Percentiles rank a stretch among this genome's conserved stretches.
These are phyloP conservation scores for Craterocephalus amniculus DNA, from an alignment of 2,797 vertebrate genomes.

Conservation along the genomic window DNA sequence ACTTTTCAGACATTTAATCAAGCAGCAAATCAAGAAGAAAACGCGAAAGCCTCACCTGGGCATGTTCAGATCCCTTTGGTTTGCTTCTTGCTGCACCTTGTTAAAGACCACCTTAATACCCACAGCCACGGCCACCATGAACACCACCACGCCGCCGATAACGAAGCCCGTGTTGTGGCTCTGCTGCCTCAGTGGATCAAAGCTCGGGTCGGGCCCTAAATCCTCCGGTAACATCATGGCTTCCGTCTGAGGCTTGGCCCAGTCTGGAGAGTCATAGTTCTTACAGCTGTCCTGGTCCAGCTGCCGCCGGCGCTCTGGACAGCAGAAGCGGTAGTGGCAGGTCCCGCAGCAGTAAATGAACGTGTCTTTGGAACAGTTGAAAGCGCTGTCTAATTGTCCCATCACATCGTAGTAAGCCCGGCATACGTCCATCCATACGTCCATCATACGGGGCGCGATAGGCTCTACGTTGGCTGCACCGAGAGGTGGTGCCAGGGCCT, in stretches of 20 bases:
- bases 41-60: constrained; percentile 82
- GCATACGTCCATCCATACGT: constrained; percentile 85
- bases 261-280: constrained; percentile 89
- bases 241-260: constrained; percentile 88
- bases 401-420: constrained; percentile 93
- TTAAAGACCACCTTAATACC: constrained; percentile 93
- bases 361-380: constrained; percentile 92
- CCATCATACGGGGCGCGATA: constrained; percentile 70
- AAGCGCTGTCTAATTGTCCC: constrained; percentile 91
- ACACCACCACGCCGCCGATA: constrained; percentile 91
- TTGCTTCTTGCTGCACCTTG: constrained; percentile 91
- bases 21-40: constrained; percentile 10
- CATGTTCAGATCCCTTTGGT: constrained; percentile 91
- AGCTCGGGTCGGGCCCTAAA: constrained; percentile 69
- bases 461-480: constrained; percentile 76
- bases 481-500: constrained; percentile 75
- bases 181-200: constrained; percentile 84
- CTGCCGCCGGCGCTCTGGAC: constrained; percentile 86
- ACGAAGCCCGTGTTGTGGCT: constrained; percentile 92
- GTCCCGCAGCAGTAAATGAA: constrained; percentile 93
- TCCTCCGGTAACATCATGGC: constrained; percentile 74
- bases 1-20: constrained; percentile 25
- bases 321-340: constrained; percentile 95
- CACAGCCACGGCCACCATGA: constrained; percentile 91
- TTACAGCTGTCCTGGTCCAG: constrained; percentile 89